Evolutionary conservation across 2,797 vertebrate genomes (phyloP), one percentile per base, ranked within the genome.

Genomic region (Aphelocoma californica): DNA sequence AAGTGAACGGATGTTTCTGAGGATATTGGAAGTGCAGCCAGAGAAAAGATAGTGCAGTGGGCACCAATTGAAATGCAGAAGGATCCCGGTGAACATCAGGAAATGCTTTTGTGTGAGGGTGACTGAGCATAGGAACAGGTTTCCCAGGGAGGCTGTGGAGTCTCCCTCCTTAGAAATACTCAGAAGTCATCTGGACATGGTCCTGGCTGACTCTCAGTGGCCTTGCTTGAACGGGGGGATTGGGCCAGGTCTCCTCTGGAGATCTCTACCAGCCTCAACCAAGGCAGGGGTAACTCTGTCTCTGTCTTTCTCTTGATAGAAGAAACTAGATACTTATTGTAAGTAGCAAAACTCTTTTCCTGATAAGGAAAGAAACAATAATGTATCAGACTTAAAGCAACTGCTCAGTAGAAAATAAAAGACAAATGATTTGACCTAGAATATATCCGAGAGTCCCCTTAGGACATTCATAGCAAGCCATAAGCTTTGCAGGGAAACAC

Each of bases 141-240:
- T 77, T 23, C 15, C 12, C 18, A 18, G 21, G 17, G 28, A 69
- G 24, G 4, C 29, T 81, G 36, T 60, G 53, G 10, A n/a, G 9
- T 85, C 38, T 44, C 45, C 7, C 7, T 77, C 10, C 23, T 18
- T 44, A 32, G 61, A 92, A 21, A 17, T 60, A 19, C 0, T 71
- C 10, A 47, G 0, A 83, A 62, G 15, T n/a, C 1, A 1, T 29
- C 47, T 34, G 45, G 36, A 17, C 25, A 3, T 4, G 1, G 64
- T 62, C 25, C 72, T 82, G 64, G 28, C 50, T 64, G 50, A 10
- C 38, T 66, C 38, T 32, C 7, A 8, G 23, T 81, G 36, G 21
- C 34, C 16, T 16, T 83, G n/a, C 65, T 67, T 66, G 50, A 65
- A 13, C 12, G 14, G 40, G 8, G 14, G 12, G 1, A 0, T 57